These are phyloP conservation scores for Peribatodes rhomboidaria DNA, from an alignment of 2,888 invertebrate genomes.

Conservation along the genomic window DNA sequence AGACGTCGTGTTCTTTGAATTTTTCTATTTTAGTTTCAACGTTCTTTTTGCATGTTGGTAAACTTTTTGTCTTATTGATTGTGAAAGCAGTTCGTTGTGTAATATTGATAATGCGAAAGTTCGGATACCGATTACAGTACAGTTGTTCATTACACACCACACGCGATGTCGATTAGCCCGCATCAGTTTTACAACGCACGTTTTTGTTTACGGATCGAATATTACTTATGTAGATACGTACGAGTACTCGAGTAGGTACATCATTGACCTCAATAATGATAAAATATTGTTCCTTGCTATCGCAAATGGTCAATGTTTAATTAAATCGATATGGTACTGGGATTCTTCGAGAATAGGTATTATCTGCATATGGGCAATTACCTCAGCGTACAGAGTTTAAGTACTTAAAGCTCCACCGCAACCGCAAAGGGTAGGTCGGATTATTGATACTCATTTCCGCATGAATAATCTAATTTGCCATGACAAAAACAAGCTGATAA, in stretches of 20 bases:
- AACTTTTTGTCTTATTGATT: constrained; percentile 21
- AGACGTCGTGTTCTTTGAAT: constrained; percentile 37
- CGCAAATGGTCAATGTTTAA: constrained; percentile 31
- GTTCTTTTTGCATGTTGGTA: constrained; percentile 17
- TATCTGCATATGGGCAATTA: constrained; percentile 26
- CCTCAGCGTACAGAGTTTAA: constrained; percentile 49
- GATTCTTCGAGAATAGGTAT: constrained; percentile 7
- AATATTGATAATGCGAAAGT: constrained; percentile 51
- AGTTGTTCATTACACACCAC: constrained; percentile 60
- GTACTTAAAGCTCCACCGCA: constrained; percentile 50
- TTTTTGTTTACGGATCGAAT: constrained; percentile 62
- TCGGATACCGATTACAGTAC: constrained; percentile 59
- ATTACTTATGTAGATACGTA: constrained; percentile 25
- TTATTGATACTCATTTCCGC: constrained; percentile 65
- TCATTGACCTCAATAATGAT: constrained; percentile 59
- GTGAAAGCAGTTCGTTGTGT: constrained; percentile 36
- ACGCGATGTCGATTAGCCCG: constrained; percentile 71
- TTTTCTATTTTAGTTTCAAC: constrained; percentile 28
- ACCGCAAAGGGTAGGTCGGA: constrained; percentile 54
- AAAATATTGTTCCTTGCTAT: constrained; percentile 42
- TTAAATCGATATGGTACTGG: constrained; percentile 9
- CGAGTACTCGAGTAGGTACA: constrained; percentile 23
- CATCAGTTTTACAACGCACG: constrained; percentile 66
- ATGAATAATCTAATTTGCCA: constrained; percentile 61
- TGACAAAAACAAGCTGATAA: constrained; percentile 49